Evolutionary conservation across 2,113 vertebrate genomes (phyloP).

Genomic region (Copsychus sechellarum): DNA sequence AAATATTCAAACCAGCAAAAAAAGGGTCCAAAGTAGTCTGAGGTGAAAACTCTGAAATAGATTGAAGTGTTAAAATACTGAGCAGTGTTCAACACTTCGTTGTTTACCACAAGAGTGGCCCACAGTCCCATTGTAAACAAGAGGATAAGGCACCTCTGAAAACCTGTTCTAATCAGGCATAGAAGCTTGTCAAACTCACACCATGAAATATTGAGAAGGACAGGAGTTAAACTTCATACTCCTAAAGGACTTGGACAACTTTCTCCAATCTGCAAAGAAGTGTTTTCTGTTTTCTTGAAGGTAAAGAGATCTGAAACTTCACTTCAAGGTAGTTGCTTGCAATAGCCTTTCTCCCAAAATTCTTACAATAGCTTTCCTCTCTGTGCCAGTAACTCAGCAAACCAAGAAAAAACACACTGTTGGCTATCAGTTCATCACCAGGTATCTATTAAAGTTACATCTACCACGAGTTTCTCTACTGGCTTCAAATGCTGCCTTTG

Average conservation of each 20-base stretch:
- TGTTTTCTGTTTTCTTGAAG: background rate
- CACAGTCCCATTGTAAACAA: background rate
- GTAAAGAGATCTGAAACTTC: background rate
- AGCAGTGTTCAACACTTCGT: background rate
- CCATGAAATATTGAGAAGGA: background rate
- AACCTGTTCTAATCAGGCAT: background rate
- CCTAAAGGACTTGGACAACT: background rate
- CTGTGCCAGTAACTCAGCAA: background rate
- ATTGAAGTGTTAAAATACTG: background rate
- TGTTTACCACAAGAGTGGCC: background rate
- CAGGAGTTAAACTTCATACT: background rate
- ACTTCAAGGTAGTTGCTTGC: background rate
- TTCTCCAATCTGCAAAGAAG: background rate
- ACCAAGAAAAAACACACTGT: background rate
- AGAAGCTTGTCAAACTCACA: background rate
- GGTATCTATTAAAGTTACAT: background rate
- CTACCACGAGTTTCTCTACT: background rate
- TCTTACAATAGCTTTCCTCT: background rate
- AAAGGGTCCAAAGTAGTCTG: background rate
- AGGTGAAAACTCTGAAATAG: background rate
- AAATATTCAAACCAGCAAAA: background rate
- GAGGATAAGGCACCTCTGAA: background rate
- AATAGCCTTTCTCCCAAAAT: background rate
- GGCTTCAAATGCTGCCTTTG: background rate
- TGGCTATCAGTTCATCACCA: background rate